phyloP scores from a whole-genome alignment of 2,113 vertebrate genomes.

The Suricata suricatta region DNA sequence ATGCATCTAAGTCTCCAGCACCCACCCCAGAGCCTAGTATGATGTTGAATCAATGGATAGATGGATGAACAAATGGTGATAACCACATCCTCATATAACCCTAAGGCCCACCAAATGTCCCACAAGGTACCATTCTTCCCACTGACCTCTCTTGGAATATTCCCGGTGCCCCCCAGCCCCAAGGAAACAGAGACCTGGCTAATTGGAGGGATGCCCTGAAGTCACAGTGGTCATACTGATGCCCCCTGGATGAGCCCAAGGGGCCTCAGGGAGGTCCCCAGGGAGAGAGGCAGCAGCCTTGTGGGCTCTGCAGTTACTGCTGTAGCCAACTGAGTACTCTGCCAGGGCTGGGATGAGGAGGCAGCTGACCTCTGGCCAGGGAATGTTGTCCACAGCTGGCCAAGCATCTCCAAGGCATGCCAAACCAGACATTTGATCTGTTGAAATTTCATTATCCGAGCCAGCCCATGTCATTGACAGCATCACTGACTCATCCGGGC shows the following conservation, averaged over 20 bases:
- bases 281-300: neutral
- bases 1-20: neutral
- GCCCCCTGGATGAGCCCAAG: neutral
- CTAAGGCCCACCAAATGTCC: neutral
- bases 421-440: slow-evolving; percentile 48
- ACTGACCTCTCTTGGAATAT: neutral
- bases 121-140: neutral
- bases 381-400: slow-evolving; percentile 37
- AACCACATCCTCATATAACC: neutral
- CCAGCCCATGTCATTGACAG: neutral
- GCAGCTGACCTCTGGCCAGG: neutral
- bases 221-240: neutral
- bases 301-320: neutral
- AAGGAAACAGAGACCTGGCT: neutral
- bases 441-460: neutral
- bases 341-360: neutral
- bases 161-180: neutral
- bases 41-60: neutral
- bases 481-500: neutral
- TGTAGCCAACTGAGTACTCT: neutral
- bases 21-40: neutral
- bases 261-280: neutral
- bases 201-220: neutral
- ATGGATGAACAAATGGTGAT: neutral
- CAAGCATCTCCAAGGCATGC: neutral